These are phyloP conservation scores for human (Homo sapiens) DNA, from an alignment of 2,113 vertebrate genomes.

Conservation along the genomic window GRCh38 chr11:117597001-117597500, in stretches of 20 bases:
- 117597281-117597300: conserved; percentile 49
- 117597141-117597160: conserved; percentile 72
- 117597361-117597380: not conserved
- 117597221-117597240: conserved; percentile 46
- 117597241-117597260: conserved; percentile 52
- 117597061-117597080: conserved; percentile 55
- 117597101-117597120: conserved; percentile 76
- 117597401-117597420: not conserved
- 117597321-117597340: not conserved
- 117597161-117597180: conserved; percentile 82
- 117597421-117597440: not conserved
- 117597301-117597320: not conserved
- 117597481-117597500: too few relatives aligned
- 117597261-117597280: conserved; percentile 63
- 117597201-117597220: conserved; percentile 69
- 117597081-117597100: conserved; percentile 60
- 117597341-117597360: not conserved
- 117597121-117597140: conserved; percentile 79
- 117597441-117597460: not conserved
- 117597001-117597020: conserved; percentile 62
- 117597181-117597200: conserved; percentile 80
- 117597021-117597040: conserved; percentile 75
- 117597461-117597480: too few relatives aligned
- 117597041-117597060: conserved; percentile 39
- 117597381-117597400: not conserved